A percentile compares a stretch with the other conserved stretches of the same genome.
Conservation (phyloP, 2,797 vertebrate species). For the Cynopterus sphinx region DNA sequence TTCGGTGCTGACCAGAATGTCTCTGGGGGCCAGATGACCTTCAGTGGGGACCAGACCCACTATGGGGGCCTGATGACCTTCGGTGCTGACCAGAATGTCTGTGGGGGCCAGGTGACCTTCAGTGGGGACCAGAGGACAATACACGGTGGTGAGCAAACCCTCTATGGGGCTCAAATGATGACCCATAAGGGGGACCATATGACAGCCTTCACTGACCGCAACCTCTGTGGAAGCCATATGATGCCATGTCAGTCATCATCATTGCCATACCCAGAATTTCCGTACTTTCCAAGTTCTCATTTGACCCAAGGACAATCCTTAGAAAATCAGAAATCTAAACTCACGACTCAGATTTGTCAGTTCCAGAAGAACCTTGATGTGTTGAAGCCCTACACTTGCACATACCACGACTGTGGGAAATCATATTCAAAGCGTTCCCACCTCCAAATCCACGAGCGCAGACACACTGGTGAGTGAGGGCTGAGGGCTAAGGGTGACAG, state of each 20-base stretch:
- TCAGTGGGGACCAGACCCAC: neutral
- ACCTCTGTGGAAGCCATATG: neutral
- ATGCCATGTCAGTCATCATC: neutral
- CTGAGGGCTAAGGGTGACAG: neutral
- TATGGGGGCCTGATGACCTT: neutral
- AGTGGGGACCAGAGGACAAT: neutral
- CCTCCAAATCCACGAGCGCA: neutral
- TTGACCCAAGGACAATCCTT: neutral
- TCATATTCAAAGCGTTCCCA: slow-evolving; percentile 16
- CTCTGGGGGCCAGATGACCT: neutral
- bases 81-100: neutral
- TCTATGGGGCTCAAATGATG: neutral
- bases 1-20: neutral
- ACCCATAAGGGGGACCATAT: neutral
- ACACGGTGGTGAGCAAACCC: neutral
- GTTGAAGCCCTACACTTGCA: neutral
- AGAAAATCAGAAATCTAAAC: neutral
- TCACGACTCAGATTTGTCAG: neutral
- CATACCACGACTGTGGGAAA: slow-evolving; percentile 17
- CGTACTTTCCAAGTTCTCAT: neutral
- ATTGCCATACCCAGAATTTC: neutral
- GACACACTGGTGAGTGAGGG: slow-evolving; percentile 59
- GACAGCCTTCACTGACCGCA: neutral
- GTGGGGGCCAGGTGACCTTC: accelerated
- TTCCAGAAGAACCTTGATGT: neutral